Evolutionary conservation across 2,888 invertebrate species (phyloP), one percentile per base, ranked within the genome.

Genomic region (Eucera pruinosa): DNA sequence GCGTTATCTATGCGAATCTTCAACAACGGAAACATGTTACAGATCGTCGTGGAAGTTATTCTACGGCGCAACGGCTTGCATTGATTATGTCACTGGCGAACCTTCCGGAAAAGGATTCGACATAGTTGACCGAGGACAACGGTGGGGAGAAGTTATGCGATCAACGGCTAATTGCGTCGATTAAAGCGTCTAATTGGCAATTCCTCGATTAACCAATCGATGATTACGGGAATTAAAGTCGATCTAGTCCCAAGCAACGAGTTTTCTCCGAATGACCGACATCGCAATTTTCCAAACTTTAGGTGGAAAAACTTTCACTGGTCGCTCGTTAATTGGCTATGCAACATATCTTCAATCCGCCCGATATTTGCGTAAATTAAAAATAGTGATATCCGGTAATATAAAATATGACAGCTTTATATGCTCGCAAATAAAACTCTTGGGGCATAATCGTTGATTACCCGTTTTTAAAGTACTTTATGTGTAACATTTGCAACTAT

Each of bases 121-220:
- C 64, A 54, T 11, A 47, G 52, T 65, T 36, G 68, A 48, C 4
- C 61, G 45, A 20, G 23, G 48, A 45, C 47, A 36, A 30, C 33
- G 20, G 47, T 20, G 18, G 55, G 65, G 50, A 20, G 13, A 3
- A 52, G 61, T 62, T 52, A 76, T 76, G 60, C 27, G 67, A 50
- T 58, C 70, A 79, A 78, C 61, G 58, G 72, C 39, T 57, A 84
- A 75, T 78, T 85, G 74, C 71, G 43, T 9, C 79, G 82, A 85
- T 86, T 81, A 66, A 61, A 39, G 33, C 43, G 50, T 74, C 79
- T 78, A 82, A 81, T 72, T 70, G 73, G 61, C 75, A 66, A 66
- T 79, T 77, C 55, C 66, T 64, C 66, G 60, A 84, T 57, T 33
- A 66, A 68, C 75, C 61, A 62, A 83, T 82, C 77, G 75, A 74